Conservation (phyloP, 92 coral and sea anemone species). For the Bergia puertoricense region DNA sequence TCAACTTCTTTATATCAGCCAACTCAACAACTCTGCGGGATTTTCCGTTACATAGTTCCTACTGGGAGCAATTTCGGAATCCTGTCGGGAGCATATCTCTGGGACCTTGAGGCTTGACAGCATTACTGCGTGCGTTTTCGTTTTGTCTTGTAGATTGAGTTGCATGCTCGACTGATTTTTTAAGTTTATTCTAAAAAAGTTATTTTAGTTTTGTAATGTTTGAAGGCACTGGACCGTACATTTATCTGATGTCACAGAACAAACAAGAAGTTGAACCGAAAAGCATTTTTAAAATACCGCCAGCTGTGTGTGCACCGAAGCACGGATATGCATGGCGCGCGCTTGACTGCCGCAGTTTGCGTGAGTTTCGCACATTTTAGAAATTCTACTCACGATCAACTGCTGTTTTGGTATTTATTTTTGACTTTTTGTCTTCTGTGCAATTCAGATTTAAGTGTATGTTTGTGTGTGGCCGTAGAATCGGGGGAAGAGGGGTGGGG, state of each 20-base stretch:
- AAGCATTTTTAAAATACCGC: too few species aligned
- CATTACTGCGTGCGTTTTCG: background rate
- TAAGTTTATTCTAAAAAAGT: background rate
- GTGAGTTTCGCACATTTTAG: too few species aligned
- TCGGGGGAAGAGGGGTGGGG: too few species aligned
- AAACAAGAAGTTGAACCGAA: too few species aligned
- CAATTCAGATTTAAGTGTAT: too few species aligned
- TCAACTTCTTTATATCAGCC: background rate
- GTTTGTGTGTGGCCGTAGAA: too few species aligned
- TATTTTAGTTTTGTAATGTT: background rate
- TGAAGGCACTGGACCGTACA: background rate
- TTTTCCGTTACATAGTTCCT: background rate
- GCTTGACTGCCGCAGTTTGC: too few species aligned
- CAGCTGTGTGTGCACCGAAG: too few species aligned
- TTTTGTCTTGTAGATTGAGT: background rate
- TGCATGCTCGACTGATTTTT: background rate
- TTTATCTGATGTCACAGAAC: background rate
- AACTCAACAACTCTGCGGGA: constrained; percentile 3
- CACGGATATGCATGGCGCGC: too few species aligned
- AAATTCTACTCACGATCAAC: too few species aligned
- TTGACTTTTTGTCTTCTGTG: too few species aligned
- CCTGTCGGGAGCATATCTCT: background rate
- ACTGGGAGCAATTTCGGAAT: background rate
- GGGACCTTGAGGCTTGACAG: background rate
- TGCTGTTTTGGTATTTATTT: too few species aligned